Evolutionary conservation across 2,113 vertebrate genomes (phyloP).

Genomic region (Ciconia stormi): DNA sequence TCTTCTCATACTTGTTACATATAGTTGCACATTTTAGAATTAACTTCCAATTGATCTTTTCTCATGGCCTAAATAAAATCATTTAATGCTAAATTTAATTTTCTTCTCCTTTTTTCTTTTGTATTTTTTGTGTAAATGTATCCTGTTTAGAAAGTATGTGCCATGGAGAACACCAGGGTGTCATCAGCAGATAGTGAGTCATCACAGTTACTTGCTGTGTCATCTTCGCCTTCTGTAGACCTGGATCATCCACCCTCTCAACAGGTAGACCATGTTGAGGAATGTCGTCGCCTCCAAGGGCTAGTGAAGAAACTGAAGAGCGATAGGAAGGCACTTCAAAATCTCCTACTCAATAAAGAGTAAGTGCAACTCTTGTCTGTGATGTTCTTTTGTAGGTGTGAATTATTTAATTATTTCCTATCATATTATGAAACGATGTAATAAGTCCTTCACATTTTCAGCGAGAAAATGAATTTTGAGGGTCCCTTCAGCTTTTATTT

Average conservation of each 20-base stretch:
- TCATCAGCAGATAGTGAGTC: neutral
- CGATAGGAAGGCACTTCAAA: constrained; percentile 74
- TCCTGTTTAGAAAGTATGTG: constrained; percentile 56
- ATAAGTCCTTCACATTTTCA: neutral
- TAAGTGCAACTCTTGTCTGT: constrained; percentile 56
- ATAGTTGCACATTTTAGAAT: neutral
- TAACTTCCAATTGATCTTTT: neutral
- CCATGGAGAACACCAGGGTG: constrained; percentile 2
- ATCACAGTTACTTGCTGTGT: neutral
- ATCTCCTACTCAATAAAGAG: constrained; percentile 77
- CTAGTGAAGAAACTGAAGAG: constrained; percentile 69
- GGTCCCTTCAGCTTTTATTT: neutral
- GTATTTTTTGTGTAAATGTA: neutral
- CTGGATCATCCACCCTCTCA: neutral
- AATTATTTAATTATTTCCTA: neutral
- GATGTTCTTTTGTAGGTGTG: neutral
- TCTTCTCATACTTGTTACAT: neutral
- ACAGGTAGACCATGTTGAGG: constrained; percentile 16
- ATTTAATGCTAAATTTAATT: neutral
- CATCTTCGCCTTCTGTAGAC: neutral
- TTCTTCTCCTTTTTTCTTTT: neutral
- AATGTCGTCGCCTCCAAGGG: constrained; percentile 59
- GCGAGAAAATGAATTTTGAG: neutral
- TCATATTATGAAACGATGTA: neutral
- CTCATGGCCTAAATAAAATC: neutral